Percentiles rank a stretch among this genome's conserved stretches.
Evolutionary conservation across 2,113 vertebrate species (phyloP).

Genomic region (Eulemur macaco): DNA sequence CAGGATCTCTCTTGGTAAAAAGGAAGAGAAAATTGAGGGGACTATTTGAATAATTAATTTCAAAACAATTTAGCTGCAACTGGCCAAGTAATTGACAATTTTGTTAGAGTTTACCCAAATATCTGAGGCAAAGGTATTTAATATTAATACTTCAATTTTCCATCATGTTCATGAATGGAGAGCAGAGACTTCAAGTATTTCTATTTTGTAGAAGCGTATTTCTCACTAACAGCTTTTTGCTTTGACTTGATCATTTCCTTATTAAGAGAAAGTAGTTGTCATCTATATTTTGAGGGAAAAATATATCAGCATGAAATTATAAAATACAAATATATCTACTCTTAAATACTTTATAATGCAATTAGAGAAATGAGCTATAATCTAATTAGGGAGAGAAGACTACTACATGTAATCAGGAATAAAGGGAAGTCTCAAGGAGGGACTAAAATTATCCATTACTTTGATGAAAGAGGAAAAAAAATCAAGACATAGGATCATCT

Average conservation of each 20-base stretch:
- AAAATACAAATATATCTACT: neutral
- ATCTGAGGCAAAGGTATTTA: neutral
- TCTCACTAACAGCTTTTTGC: conserved; percentile 1
- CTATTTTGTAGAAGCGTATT: neutral
- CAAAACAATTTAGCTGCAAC: neutral
- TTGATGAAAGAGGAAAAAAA: neutral
- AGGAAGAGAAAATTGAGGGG: neutral
- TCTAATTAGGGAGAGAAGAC: neutral
- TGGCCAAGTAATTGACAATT: neutral
- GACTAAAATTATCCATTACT: neutral
- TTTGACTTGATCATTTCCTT: conserved; percentile 28
- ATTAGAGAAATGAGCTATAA: neutral
- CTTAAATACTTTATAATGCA: neutral
- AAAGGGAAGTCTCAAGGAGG: neutral
- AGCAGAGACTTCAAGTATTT: neutral
- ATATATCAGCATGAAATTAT: neutral
- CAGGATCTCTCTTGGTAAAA: neutral
- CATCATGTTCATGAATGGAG: neutral
- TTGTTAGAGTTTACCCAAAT: neutral
- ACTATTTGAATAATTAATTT: neutral
- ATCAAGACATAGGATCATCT: neutral
- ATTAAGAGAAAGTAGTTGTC: conserved; percentile 4
- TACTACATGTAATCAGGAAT: neutral
- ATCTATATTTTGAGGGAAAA: neutral
- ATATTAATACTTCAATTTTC: neutral